A percentile compares a stretch with the other conserved stretches of the same genome.
Conservation (phyloP, 1,140 invertebrate genomes). For the Lineus longissimus region DNA sequence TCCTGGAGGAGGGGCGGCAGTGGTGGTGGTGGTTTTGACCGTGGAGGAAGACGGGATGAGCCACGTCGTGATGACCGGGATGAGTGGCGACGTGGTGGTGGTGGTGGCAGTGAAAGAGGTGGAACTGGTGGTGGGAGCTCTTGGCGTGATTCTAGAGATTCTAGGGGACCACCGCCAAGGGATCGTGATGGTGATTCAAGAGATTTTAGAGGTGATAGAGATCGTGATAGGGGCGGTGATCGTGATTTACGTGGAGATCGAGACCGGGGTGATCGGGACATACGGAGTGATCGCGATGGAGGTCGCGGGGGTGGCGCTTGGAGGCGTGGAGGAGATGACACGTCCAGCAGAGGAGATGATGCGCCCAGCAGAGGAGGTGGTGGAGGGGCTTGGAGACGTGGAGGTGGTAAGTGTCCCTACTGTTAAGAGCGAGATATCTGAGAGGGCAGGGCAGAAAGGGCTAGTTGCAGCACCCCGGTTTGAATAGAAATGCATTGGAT, state of each 20-base stretch:
- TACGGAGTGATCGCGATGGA: conserved; percentile 22
- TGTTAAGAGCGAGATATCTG: conserved; percentile 16
- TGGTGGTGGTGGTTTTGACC: conserved; percentile 1
- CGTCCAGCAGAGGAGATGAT: conserved; percentile 30
- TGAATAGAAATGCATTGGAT: too few relatives aligned
- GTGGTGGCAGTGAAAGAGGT: conserved; percentile 12
- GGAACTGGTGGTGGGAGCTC: background rate
- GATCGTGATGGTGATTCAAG: conserved; percentile 12
- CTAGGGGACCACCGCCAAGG: conserved; percentile 8
- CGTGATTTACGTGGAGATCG: conserved; percentile 23
- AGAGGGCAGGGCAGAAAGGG: too few relatives aligned
- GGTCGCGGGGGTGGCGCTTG: conserved; percentile 24
- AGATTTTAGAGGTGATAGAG: conserved; percentile 17
- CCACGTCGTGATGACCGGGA: conserved; percentile 19
- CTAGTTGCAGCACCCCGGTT: too few relatives aligned
- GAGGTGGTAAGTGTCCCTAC: conserved; percentile 25
- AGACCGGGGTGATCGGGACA: conserved; percentile 75
- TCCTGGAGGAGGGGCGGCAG: background rate
- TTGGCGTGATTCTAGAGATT: background rate
- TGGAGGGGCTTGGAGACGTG: conserved; percentile 37
- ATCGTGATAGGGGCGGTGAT: conserved; percentile 20
- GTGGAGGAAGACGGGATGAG: background rate
- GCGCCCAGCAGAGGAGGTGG: conserved; percentile 37
- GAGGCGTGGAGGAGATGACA: conserved; percentile 26
- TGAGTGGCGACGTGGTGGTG: conserved; percentile 13